These are phyloP conservation scores for Pterophyllum scalare DNA, from an alignment of 2,113 vertebrate species.

Conservation along the genomic window DNA sequence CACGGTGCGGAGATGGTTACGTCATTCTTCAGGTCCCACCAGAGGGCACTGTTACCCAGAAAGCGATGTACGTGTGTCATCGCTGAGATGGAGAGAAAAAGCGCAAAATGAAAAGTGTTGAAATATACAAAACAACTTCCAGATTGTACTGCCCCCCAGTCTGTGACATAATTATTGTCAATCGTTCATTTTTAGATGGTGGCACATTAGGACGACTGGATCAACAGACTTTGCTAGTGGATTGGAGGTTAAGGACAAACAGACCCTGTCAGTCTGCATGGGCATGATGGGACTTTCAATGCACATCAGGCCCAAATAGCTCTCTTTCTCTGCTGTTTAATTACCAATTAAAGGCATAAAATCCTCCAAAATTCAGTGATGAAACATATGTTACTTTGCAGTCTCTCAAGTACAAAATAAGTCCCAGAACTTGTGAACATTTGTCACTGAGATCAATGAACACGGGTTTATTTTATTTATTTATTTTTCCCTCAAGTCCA, in stretches of 20 bases:
- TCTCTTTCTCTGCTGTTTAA: neutral
- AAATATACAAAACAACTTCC: neutral
- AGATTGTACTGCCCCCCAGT: neutral
- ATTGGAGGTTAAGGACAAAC: neutral
- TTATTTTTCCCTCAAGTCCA: neutral
- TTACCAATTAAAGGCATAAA: neutral
- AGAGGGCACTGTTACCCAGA: constrained; percentile 90
- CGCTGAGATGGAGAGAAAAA: constrained; percentile 77
- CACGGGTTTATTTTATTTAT: neutral
- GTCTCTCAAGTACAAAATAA: neutral
- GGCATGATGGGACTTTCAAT: neutral
- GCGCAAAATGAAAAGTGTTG: neutral
- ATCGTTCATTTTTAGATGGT: neutral
- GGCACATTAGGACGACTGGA: neutral
- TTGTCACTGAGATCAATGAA: neutral
- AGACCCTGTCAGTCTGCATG: neutral
- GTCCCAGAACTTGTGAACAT: neutral
- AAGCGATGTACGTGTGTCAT: constrained; percentile 95
- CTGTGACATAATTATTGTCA: neutral
- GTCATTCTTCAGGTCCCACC: constrained; percentile 96
- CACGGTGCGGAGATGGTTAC: constrained; percentile 92
- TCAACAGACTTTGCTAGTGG: neutral
- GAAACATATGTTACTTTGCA: neutral
- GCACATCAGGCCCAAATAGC: neutral
- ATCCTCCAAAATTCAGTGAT: neutral